Base-by-base conservation (phyloP, 1,140 invertebrate genomes). In the Drosophila tristis region DNA sequence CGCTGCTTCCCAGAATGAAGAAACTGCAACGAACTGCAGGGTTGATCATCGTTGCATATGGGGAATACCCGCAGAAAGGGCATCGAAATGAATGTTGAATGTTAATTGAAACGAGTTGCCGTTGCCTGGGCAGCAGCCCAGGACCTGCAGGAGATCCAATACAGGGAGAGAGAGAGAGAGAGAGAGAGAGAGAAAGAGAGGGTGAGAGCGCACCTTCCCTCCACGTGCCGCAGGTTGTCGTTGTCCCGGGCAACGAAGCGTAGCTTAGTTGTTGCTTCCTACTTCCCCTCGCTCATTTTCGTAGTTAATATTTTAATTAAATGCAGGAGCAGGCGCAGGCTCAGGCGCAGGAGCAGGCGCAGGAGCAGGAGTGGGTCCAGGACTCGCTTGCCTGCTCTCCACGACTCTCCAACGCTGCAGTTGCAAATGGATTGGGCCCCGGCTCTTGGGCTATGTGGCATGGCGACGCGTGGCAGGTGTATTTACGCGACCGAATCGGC, bases 281-380 rank as follows among this genome's bases (percentile, higher is more conserved):
- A n/a, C 9, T 54, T 56, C 55, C 59, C 44, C 60, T 60, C 51
- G 44, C 63, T 80, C 76, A 87, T 74, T 90, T 82, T 87, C 73
- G 90, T 87, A 80, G 82, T 87, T 90, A 90, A 90, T 90, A 90
- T 90, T 90, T 90, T 90, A 90, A 90, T 90, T 90, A 90, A 90
- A 90, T 90, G 87, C 87, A 86, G 80, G 57, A 75, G 75, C 77
- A 81, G 74, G 78, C 73, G 68, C 84, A 74, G 80, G 67, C 42
- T 60, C 66, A 87, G 74, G 77, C 74, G 68, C 72, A 57, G 58
- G 45, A 25, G 6, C n/a, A n/a, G 80, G 67, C 42, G 63, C 66
- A 87, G 74, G 77, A 78, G 68, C 72, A 57, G 58, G 45, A 25
- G 6, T 15, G 4, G 3, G n/a, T 15, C 50, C 50, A 20, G 45